A percentile compares a stretch with the other conserved stretches of the same genome.
Conservation (phyloP, 2,888 invertebrate species). For the Villa cingulata region DNA sequence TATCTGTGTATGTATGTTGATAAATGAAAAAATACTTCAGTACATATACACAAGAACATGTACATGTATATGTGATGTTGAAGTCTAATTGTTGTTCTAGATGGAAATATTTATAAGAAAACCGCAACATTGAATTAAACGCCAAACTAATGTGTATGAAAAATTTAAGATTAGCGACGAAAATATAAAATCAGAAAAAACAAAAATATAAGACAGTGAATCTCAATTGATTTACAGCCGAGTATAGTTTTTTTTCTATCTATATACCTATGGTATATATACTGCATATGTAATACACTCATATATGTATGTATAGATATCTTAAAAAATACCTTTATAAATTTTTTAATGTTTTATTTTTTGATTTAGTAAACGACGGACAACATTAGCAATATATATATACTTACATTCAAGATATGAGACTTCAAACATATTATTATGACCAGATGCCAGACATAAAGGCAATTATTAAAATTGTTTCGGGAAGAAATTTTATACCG, state of each 20-base stretch:
- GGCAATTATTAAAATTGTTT: conserved; percentile 16
- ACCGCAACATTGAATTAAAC: not conserved
- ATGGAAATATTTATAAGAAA: too few relatives aligned
- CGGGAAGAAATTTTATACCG: conserved; percentile 9
- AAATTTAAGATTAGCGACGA: not conserved
- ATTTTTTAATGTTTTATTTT: not conserved
- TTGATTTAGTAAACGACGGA: conserved; percentile 5
- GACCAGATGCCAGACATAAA: conserved; percentile 15
- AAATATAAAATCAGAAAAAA: not conserved
- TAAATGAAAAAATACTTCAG: too few relatives aligned
- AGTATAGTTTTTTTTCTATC: conserved; percentile 5
- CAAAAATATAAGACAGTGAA: not conserved
- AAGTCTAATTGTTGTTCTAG: too few relatives aligned
- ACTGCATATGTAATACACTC: not conserved
- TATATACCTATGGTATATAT: not conserved
- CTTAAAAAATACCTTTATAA: not conserved
- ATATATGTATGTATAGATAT: not conserved
- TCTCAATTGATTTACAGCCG: not conserved
- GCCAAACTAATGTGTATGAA: not conserved
- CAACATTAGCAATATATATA: not conserved
- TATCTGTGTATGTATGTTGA: too few relatives aligned
- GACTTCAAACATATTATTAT: conserved; percentile 11
- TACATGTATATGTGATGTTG: too few relatives aligned
- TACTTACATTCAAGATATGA: not conserved
- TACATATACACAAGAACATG: too few relatives aligned